phyloP scores from a whole-genome alignment of 1,140 invertebrate genomes.

The Philotrypesis tridentata region DNA sequence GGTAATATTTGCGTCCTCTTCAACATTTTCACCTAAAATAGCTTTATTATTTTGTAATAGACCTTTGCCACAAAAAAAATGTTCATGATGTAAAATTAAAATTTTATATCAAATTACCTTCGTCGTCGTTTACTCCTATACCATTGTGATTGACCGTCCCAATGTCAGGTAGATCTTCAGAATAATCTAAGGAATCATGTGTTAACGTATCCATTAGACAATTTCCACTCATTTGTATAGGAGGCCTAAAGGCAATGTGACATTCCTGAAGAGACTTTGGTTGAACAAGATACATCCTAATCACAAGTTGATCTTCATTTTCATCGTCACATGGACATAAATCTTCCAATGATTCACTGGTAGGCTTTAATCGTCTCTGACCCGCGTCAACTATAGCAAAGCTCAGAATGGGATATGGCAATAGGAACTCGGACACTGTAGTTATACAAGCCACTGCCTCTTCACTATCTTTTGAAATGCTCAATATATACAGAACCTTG shows the following conservation, averaged over 20 bases:
- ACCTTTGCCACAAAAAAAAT: neutral
- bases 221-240: conserved; percentile 54
- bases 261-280: conserved; percentile 92
- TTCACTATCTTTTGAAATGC: conserved; percentile 77
- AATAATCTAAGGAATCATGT: conserved; percentile 66
- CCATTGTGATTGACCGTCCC: conserved; percentile 68
- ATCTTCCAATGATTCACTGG: conserved; percentile 68
- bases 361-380: conserved; percentile 62
- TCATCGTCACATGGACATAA: conserved; percentile 69
- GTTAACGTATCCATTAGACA: conserved; percentile 62
- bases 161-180: conserved; percentile 63
- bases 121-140: conserved; percentile 73
- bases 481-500: conserved; percentile 85
- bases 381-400: conserved; percentile 89
- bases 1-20: conserved; percentile 48
- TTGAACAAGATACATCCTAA: conserved; percentile 89
- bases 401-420: conserved; percentile 88
- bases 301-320: conserved; percentile 73
- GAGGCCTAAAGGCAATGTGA: conserved; percentile 84
- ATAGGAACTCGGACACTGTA: conserved; percentile 86
- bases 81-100: no score
- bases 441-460: conserved; percentile 75
- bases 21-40: conserved; percentile 57
- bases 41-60: neutral
- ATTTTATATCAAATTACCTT: conserved; percentile 60